Conservation (phyloP, 2,113 vertebrate species). For the Rhinichthys klamathensis region DNA sequence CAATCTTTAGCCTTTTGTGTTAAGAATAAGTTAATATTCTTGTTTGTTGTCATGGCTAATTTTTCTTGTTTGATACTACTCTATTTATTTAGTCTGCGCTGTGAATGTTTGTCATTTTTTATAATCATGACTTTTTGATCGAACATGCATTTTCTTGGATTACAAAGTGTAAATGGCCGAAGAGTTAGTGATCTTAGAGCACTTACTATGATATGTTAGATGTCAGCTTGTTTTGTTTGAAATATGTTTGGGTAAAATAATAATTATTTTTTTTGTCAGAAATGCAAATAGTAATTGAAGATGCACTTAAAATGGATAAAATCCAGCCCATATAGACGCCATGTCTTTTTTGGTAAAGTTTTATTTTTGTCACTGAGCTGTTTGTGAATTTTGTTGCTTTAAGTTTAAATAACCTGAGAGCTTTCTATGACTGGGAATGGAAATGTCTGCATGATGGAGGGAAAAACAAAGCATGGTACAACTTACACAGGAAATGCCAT, state of each 20-base stretch:
- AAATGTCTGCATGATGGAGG: slow-evolving; percentile 16
- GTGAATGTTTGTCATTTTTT: neutral
- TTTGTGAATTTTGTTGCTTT: slow-evolving; percentile 24
- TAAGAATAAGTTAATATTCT: neutral
- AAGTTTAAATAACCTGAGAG: slow-evolving; percentile 12
- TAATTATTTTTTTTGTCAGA: no score
- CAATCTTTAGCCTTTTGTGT: neutral
- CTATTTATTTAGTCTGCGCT: neutral
- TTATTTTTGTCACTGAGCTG: slow-evolving; percentile 1
- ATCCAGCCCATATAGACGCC: slow-evolving; percentile 18
- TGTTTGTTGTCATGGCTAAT: neutral
- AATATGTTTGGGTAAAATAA: neutral
- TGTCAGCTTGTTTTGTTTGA: slow-evolving; percentile 5
- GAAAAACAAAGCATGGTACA: slow-evolving; percentile 1
- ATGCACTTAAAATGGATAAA: slow-evolving; percentile 38
- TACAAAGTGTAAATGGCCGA: neutral
- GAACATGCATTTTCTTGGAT: slow-evolving; percentile 4
- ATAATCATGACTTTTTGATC: slow-evolving; percentile 25
- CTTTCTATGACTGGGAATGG: neutral
- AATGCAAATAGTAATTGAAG: slow-evolving; percentile 10
- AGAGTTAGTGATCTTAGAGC: slow-evolving; percentile 1
- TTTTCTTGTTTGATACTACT: neutral
- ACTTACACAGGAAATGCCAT: neutral
- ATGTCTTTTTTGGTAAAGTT: slow-evolving; percentile 24
- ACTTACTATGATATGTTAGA: slow-evolving; percentile 16